phyloP scores from a whole-genome alignment of 37 sponge, comb jelly and placozoan genomes.

The Halisarca cf. caerulea region DNA sequence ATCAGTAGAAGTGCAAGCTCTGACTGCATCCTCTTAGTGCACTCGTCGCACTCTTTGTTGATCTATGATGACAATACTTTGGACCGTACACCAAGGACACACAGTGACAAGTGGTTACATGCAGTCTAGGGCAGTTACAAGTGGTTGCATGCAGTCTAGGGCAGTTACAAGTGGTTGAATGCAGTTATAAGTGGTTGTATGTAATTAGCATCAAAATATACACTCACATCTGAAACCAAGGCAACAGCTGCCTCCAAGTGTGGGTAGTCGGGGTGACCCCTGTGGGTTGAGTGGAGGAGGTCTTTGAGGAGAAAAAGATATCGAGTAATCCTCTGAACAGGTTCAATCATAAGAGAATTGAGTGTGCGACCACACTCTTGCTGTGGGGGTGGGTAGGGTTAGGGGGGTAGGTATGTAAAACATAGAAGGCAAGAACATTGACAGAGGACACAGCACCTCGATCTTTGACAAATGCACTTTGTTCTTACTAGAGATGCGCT shows the following conservation, averaged over 20 bases:
- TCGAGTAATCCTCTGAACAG: slow-evolving; percentile 66
- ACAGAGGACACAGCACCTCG: slow-evolving; percentile 40
- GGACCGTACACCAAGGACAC: too few species aligned
- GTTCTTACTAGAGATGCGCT: slow-evolving; percentile 22
- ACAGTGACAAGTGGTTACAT: too few species aligned
- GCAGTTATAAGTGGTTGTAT: too few species aligned
- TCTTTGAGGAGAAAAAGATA: slow-evolving; percentile 81
- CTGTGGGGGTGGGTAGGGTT: slow-evolving; percentile 14
- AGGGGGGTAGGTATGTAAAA: too few species aligned
- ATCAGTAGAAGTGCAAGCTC: slow-evolving; percentile 71
- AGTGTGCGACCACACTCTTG: slow-evolving; percentile 55
- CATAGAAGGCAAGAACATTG: too few species aligned
- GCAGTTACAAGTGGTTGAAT: too few species aligned
- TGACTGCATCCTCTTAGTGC: slow-evolving; percentile 63
- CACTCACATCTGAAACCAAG: slow-evolving; percentile 51
- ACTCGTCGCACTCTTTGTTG: slow-evolving; percentile 74
- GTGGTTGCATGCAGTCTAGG: too few species aligned
- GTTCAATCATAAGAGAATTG: slow-evolving; percentile 51
- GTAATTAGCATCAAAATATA: not conserved
- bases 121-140: too few species aligned
- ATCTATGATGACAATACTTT: too few species aligned
- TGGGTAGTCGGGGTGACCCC: not conserved
- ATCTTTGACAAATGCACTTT: slow-evolving; percentile 54
- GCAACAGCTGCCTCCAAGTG: slow-evolving; percentile 53
- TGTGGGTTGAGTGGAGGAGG: slow-evolving; percentile 45